phyloP scores from a whole-genome alignment of 2,888 invertebrate genomes.

The Meloe dianella region DNA sequence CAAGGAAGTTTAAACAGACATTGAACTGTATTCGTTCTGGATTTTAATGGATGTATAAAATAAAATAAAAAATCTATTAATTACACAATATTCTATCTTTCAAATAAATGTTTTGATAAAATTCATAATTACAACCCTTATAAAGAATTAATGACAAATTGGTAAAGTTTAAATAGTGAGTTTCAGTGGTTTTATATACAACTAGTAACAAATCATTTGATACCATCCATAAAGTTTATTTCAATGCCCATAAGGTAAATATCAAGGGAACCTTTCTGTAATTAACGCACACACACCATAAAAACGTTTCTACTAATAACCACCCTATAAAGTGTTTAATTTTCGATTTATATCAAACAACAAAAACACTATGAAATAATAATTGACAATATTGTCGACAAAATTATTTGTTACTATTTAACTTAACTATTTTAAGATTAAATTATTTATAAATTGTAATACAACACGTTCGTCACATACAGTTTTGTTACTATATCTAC shows the following conservation, averaged over 20 bases:
- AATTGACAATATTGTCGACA: no score
- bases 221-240: not conserved
- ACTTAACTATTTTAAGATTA: no score
- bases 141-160: not conserved
- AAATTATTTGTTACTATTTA: no score
- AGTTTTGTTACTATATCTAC: no score
- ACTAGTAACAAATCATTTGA: not conserved
- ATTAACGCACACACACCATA: not conserved
- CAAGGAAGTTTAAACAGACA: not conserved
- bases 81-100: not conserved
- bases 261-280: not conserved
- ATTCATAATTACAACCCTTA: not conserved
- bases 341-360: not conserved
- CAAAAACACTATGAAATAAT: no score
- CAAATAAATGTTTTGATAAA: not conserved
- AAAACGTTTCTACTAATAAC: not conserved
- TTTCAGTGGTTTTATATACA: not conserved
- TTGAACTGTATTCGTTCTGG: not conserved
- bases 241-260: not conserved
- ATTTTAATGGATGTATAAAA: not conserved
- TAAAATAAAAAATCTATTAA: not conserved
- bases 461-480: no score
- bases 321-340: not conserved
- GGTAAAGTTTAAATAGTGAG: not conserved
- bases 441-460: no score